phyloP scores from a whole-genome alignment of 2,797 vertebrate species.

The Enteromius paludinosus region DNA sequence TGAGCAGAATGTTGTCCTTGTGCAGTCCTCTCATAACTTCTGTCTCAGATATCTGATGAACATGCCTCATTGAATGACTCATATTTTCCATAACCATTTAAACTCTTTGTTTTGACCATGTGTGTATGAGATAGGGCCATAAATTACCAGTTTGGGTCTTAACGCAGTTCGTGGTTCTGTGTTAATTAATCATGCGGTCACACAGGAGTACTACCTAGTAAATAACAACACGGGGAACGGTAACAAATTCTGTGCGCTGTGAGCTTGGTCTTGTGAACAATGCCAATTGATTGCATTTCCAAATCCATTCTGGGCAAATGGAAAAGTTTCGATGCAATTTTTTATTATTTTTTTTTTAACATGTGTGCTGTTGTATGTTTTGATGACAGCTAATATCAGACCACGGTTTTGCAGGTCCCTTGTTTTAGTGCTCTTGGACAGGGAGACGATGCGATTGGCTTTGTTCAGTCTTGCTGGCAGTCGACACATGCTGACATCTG shows the following conservation, averaged over 20 bases:
- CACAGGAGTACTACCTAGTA: conserved; percentile 56
- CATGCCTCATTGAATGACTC: conserved; percentile 72
- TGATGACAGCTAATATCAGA: conserved; percentile 80
- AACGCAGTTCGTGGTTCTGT: conserved; percentile 56
- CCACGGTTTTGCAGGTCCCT: conserved; percentile 80
- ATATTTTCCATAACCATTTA: conserved; percentile 68
- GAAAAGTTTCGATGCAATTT: conserved; percentile 27
- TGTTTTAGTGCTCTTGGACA: conserved; percentile 83
- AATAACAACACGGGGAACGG: conserved; percentile 56
- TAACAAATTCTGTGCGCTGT: conserved; percentile 37
- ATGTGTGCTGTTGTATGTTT: conserved; percentile 66
- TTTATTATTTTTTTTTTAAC: conserved; percentile 12
- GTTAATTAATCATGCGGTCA: conserved; percentile 63
- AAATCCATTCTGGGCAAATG: conserved; percentile 38
- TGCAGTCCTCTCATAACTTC: conserved; percentile 55
- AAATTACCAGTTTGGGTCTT: conserved; percentile 60
- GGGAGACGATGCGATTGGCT: conserved; percentile 90
- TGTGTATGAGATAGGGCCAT: conserved; percentile 58
- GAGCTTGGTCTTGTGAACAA: conserved; percentile 41
- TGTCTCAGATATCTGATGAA: conserved; percentile 70
- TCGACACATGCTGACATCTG: conserved; percentile 92
- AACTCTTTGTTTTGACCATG: conserved; percentile 67
- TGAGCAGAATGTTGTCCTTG: conserved; percentile 32
- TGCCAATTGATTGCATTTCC: conserved; percentile 31
- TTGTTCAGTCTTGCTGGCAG: conserved; percentile 92